Evolutionary conservation across 1,140 invertebrate species (phyloP).

Genomic region (Conus ventricosus): DNA sequence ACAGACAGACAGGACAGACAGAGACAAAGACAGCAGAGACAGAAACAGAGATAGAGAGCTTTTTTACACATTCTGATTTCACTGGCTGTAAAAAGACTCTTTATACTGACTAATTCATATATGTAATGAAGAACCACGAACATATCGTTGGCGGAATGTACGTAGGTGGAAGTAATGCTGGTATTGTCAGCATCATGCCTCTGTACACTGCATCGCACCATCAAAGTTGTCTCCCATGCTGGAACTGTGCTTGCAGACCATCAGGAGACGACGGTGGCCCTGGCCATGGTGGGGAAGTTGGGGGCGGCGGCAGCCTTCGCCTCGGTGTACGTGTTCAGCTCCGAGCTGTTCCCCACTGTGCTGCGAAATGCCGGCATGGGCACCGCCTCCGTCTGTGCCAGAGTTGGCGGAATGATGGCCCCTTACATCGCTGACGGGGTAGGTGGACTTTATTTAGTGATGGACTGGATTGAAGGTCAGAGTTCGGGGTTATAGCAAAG

Average conservation of each 20-base stretch:
- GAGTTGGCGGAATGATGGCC: constrained; percentile 34
- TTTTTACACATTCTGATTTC: too few relatives aligned
- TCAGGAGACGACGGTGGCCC: constrained; percentile 31
- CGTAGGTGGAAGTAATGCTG: background rate
- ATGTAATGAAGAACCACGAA: too few relatives aligned
- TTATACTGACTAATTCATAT: too few relatives aligned
- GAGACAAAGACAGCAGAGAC: too few relatives aligned
- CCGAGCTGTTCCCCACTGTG: constrained; percentile 41
- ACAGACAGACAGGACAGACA: too few relatives aligned
- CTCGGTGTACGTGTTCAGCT: constrained; percentile 33
- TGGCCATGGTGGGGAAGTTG: constrained; percentile 41
- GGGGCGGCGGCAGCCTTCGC: constrained; percentile 38
- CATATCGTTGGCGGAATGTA: too few relatives aligned
- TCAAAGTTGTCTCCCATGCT: background rate
- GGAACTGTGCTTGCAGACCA: constrained; percentile 8
- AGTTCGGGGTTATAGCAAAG: too few relatives aligned
- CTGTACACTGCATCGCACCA: background rate
- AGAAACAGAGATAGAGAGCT: too few relatives aligned
- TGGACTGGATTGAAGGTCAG: too few relatives aligned
- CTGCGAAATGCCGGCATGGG: constrained; percentile 37
- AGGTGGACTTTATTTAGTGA: too few relatives aligned
- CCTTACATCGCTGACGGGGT: constrained; percentile 38
- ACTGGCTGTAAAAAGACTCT: too few relatives aligned
- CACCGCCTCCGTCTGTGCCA: constrained; percentile 27
- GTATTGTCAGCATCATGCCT: background rate